A percentile compares a stretch with the other conserved stretches of the same genome.
Evolutionary conservation across 2,888 invertebrate species (phyloP).

Genomic region (Frankliniella intonsa): DNA sequence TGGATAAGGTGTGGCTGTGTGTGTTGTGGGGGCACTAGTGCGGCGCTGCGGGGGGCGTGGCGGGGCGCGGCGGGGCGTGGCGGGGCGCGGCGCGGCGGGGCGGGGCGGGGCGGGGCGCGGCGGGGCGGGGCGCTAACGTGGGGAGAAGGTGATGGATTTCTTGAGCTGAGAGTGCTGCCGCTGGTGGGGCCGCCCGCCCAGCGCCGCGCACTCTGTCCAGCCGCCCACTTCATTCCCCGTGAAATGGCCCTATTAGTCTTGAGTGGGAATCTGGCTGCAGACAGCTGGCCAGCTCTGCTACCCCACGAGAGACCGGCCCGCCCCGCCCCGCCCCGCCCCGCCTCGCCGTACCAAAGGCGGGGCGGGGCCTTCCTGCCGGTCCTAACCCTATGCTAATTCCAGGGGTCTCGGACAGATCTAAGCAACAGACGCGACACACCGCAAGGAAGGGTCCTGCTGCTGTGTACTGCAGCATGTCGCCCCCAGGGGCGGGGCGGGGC

Average conservation of each 20-base stretch:
- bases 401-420: no score
- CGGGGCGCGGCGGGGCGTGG: no score
- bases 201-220: background rate
- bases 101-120: background rate
- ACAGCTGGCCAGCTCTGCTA: background rate
- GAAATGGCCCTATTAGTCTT: slow-evolving; percentile 26
- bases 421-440: no score
- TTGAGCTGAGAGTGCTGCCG: background rate
- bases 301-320: background rate
- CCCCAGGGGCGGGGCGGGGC: no score
- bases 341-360: background rate
- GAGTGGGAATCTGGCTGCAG: slow-evolving; percentile 21
- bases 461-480: no score
- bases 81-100: background rate
- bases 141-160: background rate
- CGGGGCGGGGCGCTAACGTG: background rate
- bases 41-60: no score
- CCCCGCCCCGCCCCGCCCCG: background rate
- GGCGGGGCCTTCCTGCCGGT: background rate
- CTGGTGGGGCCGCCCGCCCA: background rate
- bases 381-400: no score
- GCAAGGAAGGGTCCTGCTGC: no score
- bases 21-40: background rate
- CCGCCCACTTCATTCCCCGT: background rate
- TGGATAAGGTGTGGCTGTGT: background rate